Percentiles rank a stretch among this genome's conserved stretches.
phyloP scores from a whole-genome alignment of 2,888 invertebrate species.

The Synanthedon andrenaeformis region DNA sequence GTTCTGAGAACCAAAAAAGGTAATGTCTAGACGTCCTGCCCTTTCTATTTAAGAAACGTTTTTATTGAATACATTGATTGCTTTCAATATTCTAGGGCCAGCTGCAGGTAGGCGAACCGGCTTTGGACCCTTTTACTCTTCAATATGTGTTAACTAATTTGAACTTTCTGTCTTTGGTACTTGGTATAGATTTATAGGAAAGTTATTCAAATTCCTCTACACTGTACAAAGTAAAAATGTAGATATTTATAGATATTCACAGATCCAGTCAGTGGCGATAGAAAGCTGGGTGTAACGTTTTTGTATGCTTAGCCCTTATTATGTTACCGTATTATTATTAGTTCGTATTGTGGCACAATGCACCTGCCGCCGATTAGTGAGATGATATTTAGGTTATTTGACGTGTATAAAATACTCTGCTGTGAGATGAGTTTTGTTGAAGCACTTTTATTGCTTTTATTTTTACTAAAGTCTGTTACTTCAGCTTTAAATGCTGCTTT shows the following conservation, averaged over 20 bases:
- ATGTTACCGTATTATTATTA: slow-evolving; percentile 5
- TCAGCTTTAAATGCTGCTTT: no score
- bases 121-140: slow-evolving; percentile 6
- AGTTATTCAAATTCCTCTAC: no score
- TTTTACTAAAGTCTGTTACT: no score
- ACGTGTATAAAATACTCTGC: no score
- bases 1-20: slow-evolving; percentile 46
- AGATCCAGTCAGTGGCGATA: slow-evolving; percentile 1
- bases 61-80: slow-evolving; percentile 49
- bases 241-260: background rate
- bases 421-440: no score
- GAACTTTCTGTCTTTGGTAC: no score
- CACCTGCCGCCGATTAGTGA: background rate
- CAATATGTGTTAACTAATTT: no score
- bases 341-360: background rate
- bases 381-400: background rate
- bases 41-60: slow-evolving; percentile 38
- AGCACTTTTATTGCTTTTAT: no score
- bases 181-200: no score
- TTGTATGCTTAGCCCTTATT: slow-evolving; percentile 9
- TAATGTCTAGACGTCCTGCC: slow-evolving; percentile 64
- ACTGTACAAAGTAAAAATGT: background rate
- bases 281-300: slow-evolving; percentile 9
- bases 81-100: slow-evolving; percentile 50
- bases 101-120: slow-evolving; percentile 51